Evolutionary conservation across 2,888 invertebrate genomes (phyloP), one percentile per base, ranked within the genome.

Genomic region (Polietes domitor): DNA sequence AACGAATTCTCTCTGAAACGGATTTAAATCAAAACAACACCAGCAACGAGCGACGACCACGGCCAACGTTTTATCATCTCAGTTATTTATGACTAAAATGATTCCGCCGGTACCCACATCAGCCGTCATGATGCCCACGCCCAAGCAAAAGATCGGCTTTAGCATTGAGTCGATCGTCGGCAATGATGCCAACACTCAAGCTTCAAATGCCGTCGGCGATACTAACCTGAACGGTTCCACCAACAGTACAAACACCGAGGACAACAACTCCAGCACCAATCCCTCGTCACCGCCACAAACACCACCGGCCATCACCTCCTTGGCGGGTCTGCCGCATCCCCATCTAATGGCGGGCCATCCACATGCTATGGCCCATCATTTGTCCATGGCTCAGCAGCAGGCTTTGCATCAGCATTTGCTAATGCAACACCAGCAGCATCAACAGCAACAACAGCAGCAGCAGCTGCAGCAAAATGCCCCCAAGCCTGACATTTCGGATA

Each of bases 31-130:
- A 43, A 26, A 28, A 61, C 61, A n/a, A 28, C 28, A 1, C 6
- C 32, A 28, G 15, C 10, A 26, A 71, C 28, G 28, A 71, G n/a
- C 53, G 70, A 81, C 32, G 32, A 32, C 37, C 72, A 77, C 80
- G 70, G 70, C 37, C 26, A 68, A 74, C 72, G 77, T 73, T 68
- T 32, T 85, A 82, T 61, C 70, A 87, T 86, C 87, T 88, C 89
- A 89, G 89, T 88, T 89, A 90, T 92, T 90, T 89, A 92, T 92
- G 92, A 92, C 92, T 92, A 92, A 92, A 89, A 97, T 97, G 97
- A 97, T 97, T 97, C 97, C 97, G 94, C 95, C 97, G 94, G 96
- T 97, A 95, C 97, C 97, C 94, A 97, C 97, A 92, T 96, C 97
- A 94, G 96, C 97, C 93, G 96, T 96, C 93, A 96, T 97, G 93